Evolutionary conservation across 2,113 vertebrate species (phyloP).

Genomic region (Eulacestoma nigropectus): DNA sequence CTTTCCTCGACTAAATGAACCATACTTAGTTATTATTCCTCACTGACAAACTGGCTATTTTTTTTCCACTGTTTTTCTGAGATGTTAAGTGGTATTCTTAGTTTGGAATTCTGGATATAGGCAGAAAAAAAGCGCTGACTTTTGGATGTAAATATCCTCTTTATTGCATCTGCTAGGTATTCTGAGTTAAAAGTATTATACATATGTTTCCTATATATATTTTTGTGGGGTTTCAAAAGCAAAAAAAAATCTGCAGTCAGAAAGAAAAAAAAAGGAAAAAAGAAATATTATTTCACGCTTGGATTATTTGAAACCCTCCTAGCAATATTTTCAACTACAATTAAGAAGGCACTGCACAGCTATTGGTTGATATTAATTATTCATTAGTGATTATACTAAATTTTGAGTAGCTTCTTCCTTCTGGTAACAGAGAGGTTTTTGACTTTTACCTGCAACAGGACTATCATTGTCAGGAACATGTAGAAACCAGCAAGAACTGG

Average conservation of each 20-base stretch:
- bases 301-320: background rate
- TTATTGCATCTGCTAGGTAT: background rate
- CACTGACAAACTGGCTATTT: background rate
- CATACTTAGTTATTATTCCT: background rate
- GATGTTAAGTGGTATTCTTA: background rate
- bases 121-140: background rate
- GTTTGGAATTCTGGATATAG: background rate
- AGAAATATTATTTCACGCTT: background rate
- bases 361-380: background rate
- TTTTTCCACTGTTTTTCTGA: background rate
- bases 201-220: background rate
- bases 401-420: background rate
- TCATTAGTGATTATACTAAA: background rate
- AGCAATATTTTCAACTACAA: background rate
- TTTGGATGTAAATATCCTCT: background rate
- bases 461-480: slow-evolving; percentile 95
- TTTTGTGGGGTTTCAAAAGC: background rate
- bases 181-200: background rate
- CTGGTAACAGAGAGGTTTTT: background rate
- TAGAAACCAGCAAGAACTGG: slow-evolving; percentile 79
- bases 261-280: background rate
- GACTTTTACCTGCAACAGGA: slow-evolving; percentile 87
- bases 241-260: background rate
- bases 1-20: background rate
- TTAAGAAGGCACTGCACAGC: background rate